Base-by-base conservation (phyloP, 2,888 invertebrate genomes). In the Lacanobia wlatinum region DNA sequence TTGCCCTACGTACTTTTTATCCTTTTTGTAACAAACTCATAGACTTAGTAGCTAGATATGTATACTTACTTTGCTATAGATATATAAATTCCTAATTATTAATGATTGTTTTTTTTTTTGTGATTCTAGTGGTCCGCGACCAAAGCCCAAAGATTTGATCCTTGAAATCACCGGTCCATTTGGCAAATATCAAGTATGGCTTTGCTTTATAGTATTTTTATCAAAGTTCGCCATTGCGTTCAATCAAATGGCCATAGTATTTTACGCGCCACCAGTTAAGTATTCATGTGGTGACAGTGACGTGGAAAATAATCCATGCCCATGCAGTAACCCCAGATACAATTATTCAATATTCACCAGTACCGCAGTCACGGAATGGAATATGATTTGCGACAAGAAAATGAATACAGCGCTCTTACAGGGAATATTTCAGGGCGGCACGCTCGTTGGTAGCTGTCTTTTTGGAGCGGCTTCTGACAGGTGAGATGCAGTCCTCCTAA, bases 381-480 rank as follows among this genome's bases (percentile, higher is more conserved):
- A 97, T 90, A 95, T 98, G 78, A 97, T 98, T 34, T 98, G 98
- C 90, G 96, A 96, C 1, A 96, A 93, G 55, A 61, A 97, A 97
- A 92, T 91, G 97, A 78, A 96, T 97, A 2, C 97, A 28, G 28
- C 97, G 87, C 93, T 98, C 21, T 97, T 97, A 0, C 98, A 98
- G 92, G 97, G 97, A 9, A 90, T 97, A 70, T 97, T 98, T 73
- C 98, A 98, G 97, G 90, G 97, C 73, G 98, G 98, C 46, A 97
- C 98, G 55, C 94, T 98, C 84, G 84, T 97, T 53, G 98, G 98
- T 52, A 98, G 97, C 88, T 95, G 98, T 63, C 64, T 97, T 9
- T 98, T 98, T 91, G 98, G 98, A 87, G 97, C 97, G 91, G 94
- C 97, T 62, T 97, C 98, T 2, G 98, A 98, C 93, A 97, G 97